phyloP scores from a whole-genome alignment of 1,140 invertebrate species.

The Carposina sasakii region DNA sequence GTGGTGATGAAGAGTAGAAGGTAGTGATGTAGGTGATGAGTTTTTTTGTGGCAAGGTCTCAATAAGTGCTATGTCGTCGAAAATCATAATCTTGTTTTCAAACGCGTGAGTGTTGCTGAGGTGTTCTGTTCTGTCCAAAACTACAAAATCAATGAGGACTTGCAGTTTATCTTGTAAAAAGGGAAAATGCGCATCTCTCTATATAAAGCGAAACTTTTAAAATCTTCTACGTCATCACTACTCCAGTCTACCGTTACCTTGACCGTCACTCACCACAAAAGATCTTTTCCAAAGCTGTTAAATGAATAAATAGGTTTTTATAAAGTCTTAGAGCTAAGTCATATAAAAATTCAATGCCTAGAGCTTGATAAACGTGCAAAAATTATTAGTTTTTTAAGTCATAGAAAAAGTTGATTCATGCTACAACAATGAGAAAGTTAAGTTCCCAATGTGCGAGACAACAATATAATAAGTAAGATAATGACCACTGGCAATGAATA shows the following conservation, averaged over 20 bases:
- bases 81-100: too few relatives aligned
- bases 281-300: constrained; percentile 73
- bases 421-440: constrained; percentile 45
- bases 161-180: constrained; percentile 31
- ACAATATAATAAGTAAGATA: too few relatives aligned
- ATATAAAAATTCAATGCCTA: too few relatives aligned
- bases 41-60: too few relatives aligned
- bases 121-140: too few relatives aligned
- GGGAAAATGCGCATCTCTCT: constrained; percentile 36
- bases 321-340: too few relatives aligned
- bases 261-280: constrained; percentile 65
- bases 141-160: too few relatives aligned
- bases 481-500: too few relatives aligned
- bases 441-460: too few relatives aligned
- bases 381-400: too few relatives aligned
- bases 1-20: not conserved
- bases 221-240: constrained; percentile 51
- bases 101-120: constrained; percentile 22
- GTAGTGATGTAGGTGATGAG: not conserved
- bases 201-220: constrained; percentile 48
- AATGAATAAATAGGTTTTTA: too few relatives aligned
- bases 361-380: not conserved
- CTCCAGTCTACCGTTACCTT: constrained; percentile 54
- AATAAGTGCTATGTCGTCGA: too few relatives aligned
- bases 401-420: constrained; percentile 42